Base-by-base conservation (phyloP, 2,797 vertebrate genomes). In the Paedocypris micromegethes region DNA sequence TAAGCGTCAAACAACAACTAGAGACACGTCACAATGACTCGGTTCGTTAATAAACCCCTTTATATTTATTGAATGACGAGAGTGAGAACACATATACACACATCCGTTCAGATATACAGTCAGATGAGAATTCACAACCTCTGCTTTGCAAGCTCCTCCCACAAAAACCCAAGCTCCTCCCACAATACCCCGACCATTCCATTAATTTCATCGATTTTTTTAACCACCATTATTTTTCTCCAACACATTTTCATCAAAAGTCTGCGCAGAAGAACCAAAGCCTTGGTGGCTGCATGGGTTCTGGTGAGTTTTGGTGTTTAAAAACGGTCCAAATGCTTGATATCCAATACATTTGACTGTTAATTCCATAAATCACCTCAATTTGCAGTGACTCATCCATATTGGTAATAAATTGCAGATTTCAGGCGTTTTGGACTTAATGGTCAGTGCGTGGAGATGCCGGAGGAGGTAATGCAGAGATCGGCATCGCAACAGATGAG, bases 1-100 rank as follows among this genome's bases (percentile, higher is more conserved):
- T 23, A 23, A 23, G 23, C 23, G 23, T 23, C 23, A 23, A 23
- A 23, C 23, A 23, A 43, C 23, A 40, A 3, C 7, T 4, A 48
- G 9, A 46, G 23, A 73, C 0, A 70, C 9, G 66, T 66, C 5
- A 7, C 66, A 71, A 72, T 66, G 50, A 46, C 65, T 68, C 62
- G 83, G 86, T 58, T 78, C 23, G 83, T 88, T 88, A 90, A 89
- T 89, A 91, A 91, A 91, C 87, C 84, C 78, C 86, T 91, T 91
- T 91, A 90, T 91, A 64, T 58, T 88, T 87, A 64, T 78, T 83
- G 84, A 88, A 85, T 88, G 87, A 87, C 85, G 87, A 87, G 86
- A 89, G 83, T 87, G 87, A 89, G 90, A 90, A 90, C 87, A 89
- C 86, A 86, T 84, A 85, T 84, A 86, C 87, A 89, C 72, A 78